Evolutionary conservation across 2,113 vertebrate genomes (phyloP), one percentile per base, ranked within the genome.

Genomic region (Dicaeum eximium): DNA sequence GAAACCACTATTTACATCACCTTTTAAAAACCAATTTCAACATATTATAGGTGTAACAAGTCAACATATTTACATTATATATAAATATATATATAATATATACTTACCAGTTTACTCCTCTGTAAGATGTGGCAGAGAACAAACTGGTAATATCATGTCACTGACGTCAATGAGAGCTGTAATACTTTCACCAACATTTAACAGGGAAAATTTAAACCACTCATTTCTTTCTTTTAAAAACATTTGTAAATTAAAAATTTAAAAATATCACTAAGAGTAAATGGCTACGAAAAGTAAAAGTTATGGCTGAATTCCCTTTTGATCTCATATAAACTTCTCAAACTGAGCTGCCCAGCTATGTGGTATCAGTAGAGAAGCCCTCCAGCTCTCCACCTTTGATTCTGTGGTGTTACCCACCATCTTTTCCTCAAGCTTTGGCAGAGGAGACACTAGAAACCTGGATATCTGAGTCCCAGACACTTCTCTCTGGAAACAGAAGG

Each of bases 1-100:
- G 97, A 98, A 98, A 98, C 97, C 97, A 97, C 83, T 98, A 98
- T 98, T 98, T 98, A 98, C 98, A 98, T 98, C 97, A 98, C 95
- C 97, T 98, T 98, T 98, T 97, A 98, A 98, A 98, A 98, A 98
- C 84, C 96, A 96, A 97, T 98, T 98, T 98, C 96, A 97, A 98
- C 98, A 98, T 97, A 96, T 95, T 96, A 95, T 98, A 98, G 96
- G 96, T 91, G 97, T 98, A 98, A 98, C 97, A 98, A 98, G 97
- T 98, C 96, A 91, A 98, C 88, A 72, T 98, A 98, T 98, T 97
- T 98, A 98, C 97, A 98, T 96, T 97, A 86, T 95, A 80, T 95
- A 98, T 98, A 98, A 98, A 97, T 98, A 97, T 97, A 89, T 89
- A 98, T 97, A 98, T 98, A 98, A 98, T 98, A 98, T 98, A 98